Evolutionary conservation across 2,113 vertebrate species (phyloP), one percentile per base, ranked within the genome.

Genomic region (Brachionichthys hirsutus): DNA sequence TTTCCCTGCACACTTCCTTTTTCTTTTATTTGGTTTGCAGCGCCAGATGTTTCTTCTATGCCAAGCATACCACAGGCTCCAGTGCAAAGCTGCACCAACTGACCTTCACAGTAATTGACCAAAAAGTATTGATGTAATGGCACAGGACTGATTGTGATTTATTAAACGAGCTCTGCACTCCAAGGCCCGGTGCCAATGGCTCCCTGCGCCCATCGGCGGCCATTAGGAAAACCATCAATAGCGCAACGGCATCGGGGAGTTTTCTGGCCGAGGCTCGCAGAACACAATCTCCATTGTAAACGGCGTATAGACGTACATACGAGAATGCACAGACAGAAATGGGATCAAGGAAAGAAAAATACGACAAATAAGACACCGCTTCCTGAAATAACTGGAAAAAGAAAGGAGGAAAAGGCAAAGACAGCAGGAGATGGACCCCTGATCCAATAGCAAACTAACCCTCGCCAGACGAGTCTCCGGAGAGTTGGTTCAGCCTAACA

Each of bases 191-290:
- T 94, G 96, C 95, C 96, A 98, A 93, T 92, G 90, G 88, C 93
- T 93, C 92, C 93, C 92, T 92, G 93, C 91, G 89, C 93, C 94
- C 93, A 97, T 98, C 95, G 91, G 89, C 93, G 88, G 90, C 93
- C 94, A 98, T 98, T 98, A 98, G 94, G 92, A 93, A 95, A 95
- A 91, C 93, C 95, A 98, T 98, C 96, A 97, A 98, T 98, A 98
- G 88, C 87, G 82, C 93, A 92, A 91, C 92, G 82, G 94, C 94
- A 94, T 93, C 94, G 93, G 92, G 91, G 92, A 70, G 92, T 92
- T 92, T 94, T 79, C 75, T 75, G 75, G 79, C 82, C 63, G 85
- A 84, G 87, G 70, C 72, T 69, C 87, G 80, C 75, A 89, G 86
- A 94, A 91, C 89, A 90, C 91, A 90, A 89, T 91, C 90, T 93